A percentile compares a stretch with the other conserved stretches of the same genome.
These are phyloP conservation scores for Collichthys lucidus DNA, from an alignment of 2,113 vertebrate species.

Conservation along the genomic window DNA sequence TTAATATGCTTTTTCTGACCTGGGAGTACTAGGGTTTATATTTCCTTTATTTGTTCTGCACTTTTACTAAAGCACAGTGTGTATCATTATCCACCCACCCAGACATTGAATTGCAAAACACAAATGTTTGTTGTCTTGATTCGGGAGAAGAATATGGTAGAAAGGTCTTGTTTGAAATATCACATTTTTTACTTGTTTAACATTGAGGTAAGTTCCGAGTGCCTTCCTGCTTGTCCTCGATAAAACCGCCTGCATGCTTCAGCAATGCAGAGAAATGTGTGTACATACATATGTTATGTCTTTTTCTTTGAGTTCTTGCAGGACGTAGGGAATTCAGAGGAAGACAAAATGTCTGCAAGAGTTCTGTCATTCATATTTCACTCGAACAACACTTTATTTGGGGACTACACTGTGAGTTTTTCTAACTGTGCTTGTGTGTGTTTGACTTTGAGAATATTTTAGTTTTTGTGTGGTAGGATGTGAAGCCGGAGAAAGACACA, in stretches of 20 bases:
- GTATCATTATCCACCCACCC: conserved; percentile 63
- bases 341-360: conserved; percentile 27
- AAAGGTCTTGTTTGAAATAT: conserved; percentile 56
- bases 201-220: conserved; percentile 32
- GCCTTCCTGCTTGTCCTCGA: conserved; percentile 41
- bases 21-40: conserved; percentile 19
- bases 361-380: conserved; percentile 72
- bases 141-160: conserved; percentile 1
- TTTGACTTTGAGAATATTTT: conserved; percentile 48
- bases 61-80: conserved; percentile 21
- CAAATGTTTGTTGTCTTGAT: conserved; percentile 40
- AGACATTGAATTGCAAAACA: conserved; percentile 41
- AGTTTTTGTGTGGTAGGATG: conserved; percentile 25
- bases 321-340: conserved; percentile 23
- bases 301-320: conserved; percentile 14
- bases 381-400: conserved; percentile 22
- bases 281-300: conserved; percentile 37
- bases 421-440: conserved; percentile 2
- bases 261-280: conserved; percentile 50
- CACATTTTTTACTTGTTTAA: conserved; percentile 49
- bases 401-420: conserved; percentile 24
- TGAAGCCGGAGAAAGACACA: conserved; percentile 17
- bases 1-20: conserved; percentile 40
- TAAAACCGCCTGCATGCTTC: conserved; percentile 52
- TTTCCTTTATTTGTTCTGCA: conserved; percentile 31